Conservation (phyloP, 2,888 invertebrate species). For the Sussaba pulchella region DNA sequence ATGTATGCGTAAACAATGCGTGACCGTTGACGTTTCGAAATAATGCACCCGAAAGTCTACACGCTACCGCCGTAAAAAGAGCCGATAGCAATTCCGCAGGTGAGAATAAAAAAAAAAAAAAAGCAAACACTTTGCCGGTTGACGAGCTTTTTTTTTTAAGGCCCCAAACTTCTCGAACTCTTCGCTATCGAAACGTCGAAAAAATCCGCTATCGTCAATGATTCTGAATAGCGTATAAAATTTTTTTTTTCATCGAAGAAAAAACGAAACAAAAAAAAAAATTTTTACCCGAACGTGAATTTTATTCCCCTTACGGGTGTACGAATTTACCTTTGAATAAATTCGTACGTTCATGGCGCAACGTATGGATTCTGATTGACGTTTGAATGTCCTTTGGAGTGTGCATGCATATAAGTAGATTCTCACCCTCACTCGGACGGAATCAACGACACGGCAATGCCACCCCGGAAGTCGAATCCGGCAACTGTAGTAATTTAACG, state of each 20-base stretch:
- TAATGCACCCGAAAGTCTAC: conserved; percentile 75
- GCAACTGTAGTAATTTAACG: conserved; percentile 80
- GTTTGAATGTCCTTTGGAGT: conserved; percentile 75
- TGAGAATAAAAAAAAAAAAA: conserved; percentile 68
- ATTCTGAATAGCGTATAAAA: conserved; percentile 50
- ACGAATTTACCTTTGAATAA: conserved; percentile 72
- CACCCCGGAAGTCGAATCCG: conserved; percentile 71
- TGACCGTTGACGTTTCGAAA: conserved; percentile 76
- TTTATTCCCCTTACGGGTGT: conserved; percentile 68
- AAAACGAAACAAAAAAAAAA: conserved; percentile 25
- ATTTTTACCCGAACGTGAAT: conserved; percentile 9
- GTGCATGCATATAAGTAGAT: conserved; percentile 76
- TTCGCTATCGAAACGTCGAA: neutral
- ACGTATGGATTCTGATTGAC: conserved; percentile 76
- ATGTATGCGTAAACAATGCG: conserved; percentile 77
- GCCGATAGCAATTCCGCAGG: too few species aligned
- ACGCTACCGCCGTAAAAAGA: too few species aligned
- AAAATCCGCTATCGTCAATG: conserved; percentile 46
- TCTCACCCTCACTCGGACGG: conserved; percentile 57
- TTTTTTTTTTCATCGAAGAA: conserved; percentile 51
- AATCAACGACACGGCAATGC: conserved; percentile 28
- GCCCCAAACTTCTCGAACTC: too few species aligned
- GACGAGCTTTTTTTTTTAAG: conserved; percentile 59
- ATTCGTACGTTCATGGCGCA: too few species aligned
- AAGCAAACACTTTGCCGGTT: conserved; percentile 76